Conservation (phyloP, 2,113 vertebrate genomes). For the Platycercus adscitus region DNA sequence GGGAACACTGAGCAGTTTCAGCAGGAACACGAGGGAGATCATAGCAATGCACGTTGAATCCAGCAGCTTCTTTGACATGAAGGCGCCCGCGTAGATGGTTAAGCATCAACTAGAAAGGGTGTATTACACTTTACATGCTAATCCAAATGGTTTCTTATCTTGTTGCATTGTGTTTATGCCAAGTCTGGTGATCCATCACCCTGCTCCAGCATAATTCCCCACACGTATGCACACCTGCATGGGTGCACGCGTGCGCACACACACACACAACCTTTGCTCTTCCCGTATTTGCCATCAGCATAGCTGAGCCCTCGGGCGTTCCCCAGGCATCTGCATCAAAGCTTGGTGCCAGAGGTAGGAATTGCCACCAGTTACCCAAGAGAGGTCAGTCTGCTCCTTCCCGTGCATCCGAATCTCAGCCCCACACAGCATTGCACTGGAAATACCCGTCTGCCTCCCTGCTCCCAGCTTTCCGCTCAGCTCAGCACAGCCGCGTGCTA, state of each 20-base stretch:
- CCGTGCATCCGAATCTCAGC: fast-evolving
- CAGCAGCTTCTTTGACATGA: not conserved
- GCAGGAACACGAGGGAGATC: not conserved
- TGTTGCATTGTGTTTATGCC: slow-evolving; percentile 22
- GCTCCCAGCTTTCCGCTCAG: not conserved
- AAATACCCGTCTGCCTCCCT: not conserved
- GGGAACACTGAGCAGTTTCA: not conserved
- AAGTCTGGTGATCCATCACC: slow-evolving; percentile 13
- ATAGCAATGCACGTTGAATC: not conserved
- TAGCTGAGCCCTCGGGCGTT: not conserved
- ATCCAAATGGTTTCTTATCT: slow-evolving; percentile 48
- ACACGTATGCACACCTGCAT: slow-evolving; percentile 36
- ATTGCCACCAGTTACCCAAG: not conserved
- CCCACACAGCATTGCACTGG: not conserved
- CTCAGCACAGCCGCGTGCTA: not conserved
- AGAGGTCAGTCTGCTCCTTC: not conserved
- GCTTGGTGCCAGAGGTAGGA: not conserved
- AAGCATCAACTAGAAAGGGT: not conserved
- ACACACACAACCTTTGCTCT: not conserved
- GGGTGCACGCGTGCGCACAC: not conserved
- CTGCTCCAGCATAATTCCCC: not conserved
- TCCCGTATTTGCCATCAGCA: not conserved
- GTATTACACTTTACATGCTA: slow-evolving; percentile 12
- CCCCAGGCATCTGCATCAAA: not conserved
- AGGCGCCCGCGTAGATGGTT: not conserved